A percentile compares a stretch with the other conserved stretches of the same genome.
Conservation (phyloP, 2,888 invertebrate genomes). For the Eledona agricola region DNA sequence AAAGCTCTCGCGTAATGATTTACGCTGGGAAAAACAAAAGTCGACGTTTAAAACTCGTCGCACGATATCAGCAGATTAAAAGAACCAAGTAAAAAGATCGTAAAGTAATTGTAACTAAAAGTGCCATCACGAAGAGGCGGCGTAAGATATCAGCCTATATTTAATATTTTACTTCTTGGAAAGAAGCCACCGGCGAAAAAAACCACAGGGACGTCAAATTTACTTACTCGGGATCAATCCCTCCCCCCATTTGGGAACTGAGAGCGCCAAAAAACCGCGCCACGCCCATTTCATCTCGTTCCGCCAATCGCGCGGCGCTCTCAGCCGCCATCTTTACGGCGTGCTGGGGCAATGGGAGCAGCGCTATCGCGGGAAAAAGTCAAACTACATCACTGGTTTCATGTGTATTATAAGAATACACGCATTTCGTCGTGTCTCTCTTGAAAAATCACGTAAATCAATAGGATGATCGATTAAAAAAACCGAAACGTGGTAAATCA, state of each 20-base stretch:
- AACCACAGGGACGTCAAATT: slow-evolving; percentile 50
- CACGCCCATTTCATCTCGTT: slow-evolving; percentile 48
- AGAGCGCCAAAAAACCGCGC: slow-evolving; percentile 39
- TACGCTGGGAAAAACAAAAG: neutral
- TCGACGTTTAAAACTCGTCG: neutral
- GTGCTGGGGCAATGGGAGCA: slow-evolving; percentile 48
- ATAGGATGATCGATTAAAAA: slow-evolving; percentile 52
- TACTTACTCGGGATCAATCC: slow-evolving; percentile 45
- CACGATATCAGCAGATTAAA: slow-evolving; percentile 2
- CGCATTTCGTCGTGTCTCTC: slow-evolving; percentile 54
- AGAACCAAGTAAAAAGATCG: slow-evolving; percentile 21
- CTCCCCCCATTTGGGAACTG: slow-evolving; percentile 41
- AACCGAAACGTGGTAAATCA: slow-evolving; percentile 29
- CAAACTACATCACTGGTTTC: slow-evolving; percentile 55
- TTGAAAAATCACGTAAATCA: slow-evolving; percentile 57
- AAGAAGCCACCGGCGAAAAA: slow-evolving; percentile 48
- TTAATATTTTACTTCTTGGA: slow-evolving; percentile 58
- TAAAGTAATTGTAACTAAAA: slow-evolving; percentile 31
- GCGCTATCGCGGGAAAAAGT: slow-evolving; percentile 53
- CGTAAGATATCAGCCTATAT: slow-evolving; percentile 57
- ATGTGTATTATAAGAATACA: slow-evolving; percentile 52
- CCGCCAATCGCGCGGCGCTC: slow-evolving; percentile 49
- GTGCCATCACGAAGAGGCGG: slow-evolving; percentile 29
- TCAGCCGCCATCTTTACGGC: slow-evolving; percentile 57
- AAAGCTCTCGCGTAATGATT: too few relatives aligned